These are phyloP conservation scores for Haemorhous mexicanus DNA, from an alignment of 2,113 vertebrate genomes.

Conservation along the genomic window DNA sequence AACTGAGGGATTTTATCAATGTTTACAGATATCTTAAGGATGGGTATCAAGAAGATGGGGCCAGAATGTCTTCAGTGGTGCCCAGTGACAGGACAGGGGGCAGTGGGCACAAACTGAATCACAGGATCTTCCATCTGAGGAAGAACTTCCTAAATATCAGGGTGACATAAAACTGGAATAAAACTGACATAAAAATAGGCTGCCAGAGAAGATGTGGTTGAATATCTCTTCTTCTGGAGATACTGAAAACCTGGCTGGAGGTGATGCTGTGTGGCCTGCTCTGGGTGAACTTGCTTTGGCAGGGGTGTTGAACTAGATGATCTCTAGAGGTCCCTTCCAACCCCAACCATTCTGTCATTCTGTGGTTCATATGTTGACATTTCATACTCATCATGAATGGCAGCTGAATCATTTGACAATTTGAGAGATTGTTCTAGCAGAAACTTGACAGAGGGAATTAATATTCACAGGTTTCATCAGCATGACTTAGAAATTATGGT, in stretches of 20 bases:
- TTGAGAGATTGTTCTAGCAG: neutral
- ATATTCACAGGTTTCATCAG: neutral
- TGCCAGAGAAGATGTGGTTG: neutral
- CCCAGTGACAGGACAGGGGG: neutral
- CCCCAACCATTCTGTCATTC: neutral
- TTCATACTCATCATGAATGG: neutral
- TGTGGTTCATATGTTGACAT: neutral
- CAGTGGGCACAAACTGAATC: neutral
- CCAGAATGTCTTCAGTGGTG: neutral
- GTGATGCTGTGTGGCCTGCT: neutral
- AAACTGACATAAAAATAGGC: neutral
- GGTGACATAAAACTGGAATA: neutral
- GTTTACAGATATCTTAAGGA: neutral
- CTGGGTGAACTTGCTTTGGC: neutral
- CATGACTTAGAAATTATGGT: neutral
- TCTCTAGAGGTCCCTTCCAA: neutral
- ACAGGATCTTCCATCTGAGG: neutral
- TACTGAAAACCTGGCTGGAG: neutral
- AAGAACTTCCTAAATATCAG: neutral
- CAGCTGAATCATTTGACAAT: neutral
- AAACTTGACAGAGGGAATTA: neutral
- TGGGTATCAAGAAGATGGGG: neutral
- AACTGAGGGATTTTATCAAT: neutral
- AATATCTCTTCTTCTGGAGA: neutral
- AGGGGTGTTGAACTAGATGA: rapidly evolving